Base-by-base conservation (phyloP, 1,140 invertebrate genomes). In the Chlorops oryzae region DNA sequence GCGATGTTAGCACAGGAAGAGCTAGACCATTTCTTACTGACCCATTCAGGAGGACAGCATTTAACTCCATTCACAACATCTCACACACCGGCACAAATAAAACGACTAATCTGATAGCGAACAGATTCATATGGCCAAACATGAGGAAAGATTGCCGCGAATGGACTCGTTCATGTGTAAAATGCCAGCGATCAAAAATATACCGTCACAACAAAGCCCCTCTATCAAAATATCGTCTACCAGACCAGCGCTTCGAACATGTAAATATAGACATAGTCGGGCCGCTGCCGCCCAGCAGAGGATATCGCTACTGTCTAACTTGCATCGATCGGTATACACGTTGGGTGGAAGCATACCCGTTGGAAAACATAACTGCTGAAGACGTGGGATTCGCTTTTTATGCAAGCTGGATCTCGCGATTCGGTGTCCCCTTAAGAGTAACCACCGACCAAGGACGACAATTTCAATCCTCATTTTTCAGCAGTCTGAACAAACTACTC, bases 361-460 rank as follows among this genome's bases (percentile, higher is more conserved):
- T 63, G 10, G 15, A 40, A 37, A 43, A 76, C 27, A 70, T 68
- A 1, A 56, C 58, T 5, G 64, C 72, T 9, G 54, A 65, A 20
- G 63, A 61, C 3, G 56, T 74, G 1, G 59, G 61, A 1, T 17
- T 47, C 32, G 60, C 64, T 2, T 57, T 78, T 21, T 51, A 65
- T 20, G 44, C 44, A n/a, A 45, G 38, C 2, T 74, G 70, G 65
- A 61, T 76, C 17, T 24, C 55, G 1, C 55, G 65, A 15, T 77
- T 60, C 48, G 74, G 73, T 1, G 35, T 54, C 2, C 65, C 65
- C 0, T 9, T 42, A 0, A 51, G 23, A 21, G 56, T 73, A 9
- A 72, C 62, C 13, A 62, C 61, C 1, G 73, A 77, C 42, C 65
- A 65, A 51, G 65, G 59, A 18, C 25, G 41, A 13, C 59, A 63